Base-by-base conservation (phyloP, 2,113 vertebrate genomes). In the Morone chrysops region DNA sequence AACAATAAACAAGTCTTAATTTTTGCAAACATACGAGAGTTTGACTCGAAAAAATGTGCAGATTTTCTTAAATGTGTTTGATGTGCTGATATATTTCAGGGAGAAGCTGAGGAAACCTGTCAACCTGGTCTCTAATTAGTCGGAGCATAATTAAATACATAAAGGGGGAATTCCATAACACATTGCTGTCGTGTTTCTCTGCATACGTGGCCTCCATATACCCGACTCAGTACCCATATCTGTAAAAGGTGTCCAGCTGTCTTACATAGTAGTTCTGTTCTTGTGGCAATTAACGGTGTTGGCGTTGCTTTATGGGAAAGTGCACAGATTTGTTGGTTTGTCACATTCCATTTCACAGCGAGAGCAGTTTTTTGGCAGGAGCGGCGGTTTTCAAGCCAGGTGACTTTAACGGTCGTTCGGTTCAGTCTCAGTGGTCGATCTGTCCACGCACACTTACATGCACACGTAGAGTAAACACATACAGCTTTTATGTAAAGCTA, bases 281-380 rank as follows among this genome's bases (percentile, higher is more conserved):
- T 53, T 7, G 20, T 40, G 40, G 38, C 31, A 11, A 41, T 63
- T 59, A 48, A 31, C 25, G 1, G 20, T 22, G 45, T 60, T 81
- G 77, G 80, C 18, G 3, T 31, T 4, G 78, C 25, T 10, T 78
- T 68, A 47, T 90, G 89, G 85, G 88, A 93, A 86, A 85, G 79
- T 12, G 70, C 71, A n/a, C 76, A 80, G 67, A 51, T 82, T 70
- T 6, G 45, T 77, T 9, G 4, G 5, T 70, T 66, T 81, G 76
- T 82, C 80, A 81, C 90, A 89, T 91, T 90, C 83, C 83, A 84
- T 83, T 83, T 84, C 70, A 59, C 78, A 36, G 78, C 8, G 13
- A 78, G 63, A 48, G 45, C 20, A 12, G n/a, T 62, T 85, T 31
- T 82, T 88, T 92, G 85, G 83, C 89, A 81, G 78, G 51, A 7